Evolutionary conservation across 2,797 vertebrate species (phyloP).

Genomic region (Orestias chungarensis): DNA sequence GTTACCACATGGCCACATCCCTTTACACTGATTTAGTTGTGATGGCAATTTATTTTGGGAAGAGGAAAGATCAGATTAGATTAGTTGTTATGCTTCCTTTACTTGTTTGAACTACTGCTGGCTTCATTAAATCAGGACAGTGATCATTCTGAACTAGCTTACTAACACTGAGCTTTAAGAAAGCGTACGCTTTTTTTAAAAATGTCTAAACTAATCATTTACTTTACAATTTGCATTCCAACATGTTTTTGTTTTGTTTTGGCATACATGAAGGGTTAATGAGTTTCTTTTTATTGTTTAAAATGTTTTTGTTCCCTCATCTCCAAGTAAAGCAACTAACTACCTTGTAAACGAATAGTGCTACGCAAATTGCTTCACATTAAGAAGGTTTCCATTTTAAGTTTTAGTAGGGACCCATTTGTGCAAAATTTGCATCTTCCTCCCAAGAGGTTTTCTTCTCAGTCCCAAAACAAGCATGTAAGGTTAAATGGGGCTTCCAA

Average conservation of each 20-base stretch:
- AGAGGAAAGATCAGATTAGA: too few relatives aligned
- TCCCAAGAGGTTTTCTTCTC: background rate
- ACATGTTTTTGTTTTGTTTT: background rate
- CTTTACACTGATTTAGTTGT: too few relatives aligned
- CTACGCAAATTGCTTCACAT: background rate
- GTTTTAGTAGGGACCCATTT: background rate
- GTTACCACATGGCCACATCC: too few relatives aligned
- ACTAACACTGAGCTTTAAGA: background rate
- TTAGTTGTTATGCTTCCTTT: background rate
- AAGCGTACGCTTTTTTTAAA: too few relatives aligned
- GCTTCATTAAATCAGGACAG: background rate
- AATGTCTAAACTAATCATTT: background rate
- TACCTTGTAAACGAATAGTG: background rate
- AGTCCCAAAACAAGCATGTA: conserved; percentile 4
- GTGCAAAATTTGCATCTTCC: background rate
- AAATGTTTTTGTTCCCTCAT: background rate
- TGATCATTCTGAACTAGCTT: background rate
- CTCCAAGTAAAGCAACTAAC: background rate
- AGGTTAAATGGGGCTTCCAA: conserved; percentile 7
- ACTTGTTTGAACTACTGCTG: background rate
- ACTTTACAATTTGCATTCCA: background rate
- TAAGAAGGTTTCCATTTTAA: background rate
- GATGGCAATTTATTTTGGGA: too few relatives aligned
- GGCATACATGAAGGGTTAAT: background rate
- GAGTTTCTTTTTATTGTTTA: background rate